phyloP scores from a whole-genome alignment of 2,888 invertebrate genomes.

The Epinotia demarniana region DNA sequence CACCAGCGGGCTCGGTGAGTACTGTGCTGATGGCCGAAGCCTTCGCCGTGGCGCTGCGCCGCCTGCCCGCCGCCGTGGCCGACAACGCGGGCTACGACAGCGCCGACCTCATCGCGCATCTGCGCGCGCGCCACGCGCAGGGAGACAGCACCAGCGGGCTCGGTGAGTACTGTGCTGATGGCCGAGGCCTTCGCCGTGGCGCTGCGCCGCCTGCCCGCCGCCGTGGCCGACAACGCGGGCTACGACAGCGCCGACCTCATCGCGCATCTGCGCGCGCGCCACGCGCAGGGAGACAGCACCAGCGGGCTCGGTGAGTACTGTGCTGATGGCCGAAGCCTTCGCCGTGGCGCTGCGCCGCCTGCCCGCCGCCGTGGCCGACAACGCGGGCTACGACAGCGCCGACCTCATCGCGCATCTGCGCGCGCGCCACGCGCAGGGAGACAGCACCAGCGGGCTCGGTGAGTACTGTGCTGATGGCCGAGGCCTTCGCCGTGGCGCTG shows the following conservation, averaged over 20 bases:
- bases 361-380: not conserved
- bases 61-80: slow-evolving; percentile 97
- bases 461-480: slow-evolving; percentile 57
- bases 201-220: slow-evolving; percentile 94
- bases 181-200: slow-evolving; percentile 97
- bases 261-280: slow-evolving; percentile 95
- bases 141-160: slow-evolving; percentile 91
- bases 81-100: slow-evolving; percentile 99
- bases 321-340: slow-evolving; percentile 71
- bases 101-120: slow-evolving; percentile 95
- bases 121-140: slow-evolving; percentile 95
- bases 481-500: not conserved
- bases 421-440: slow-evolving; percentile 72
- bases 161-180: slow-evolving; percentile 85
- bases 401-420: slow-evolving; percentile 6
- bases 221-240: slow-evolving; percentile 99
- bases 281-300: slow-evolving; percentile 91
- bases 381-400: slow-evolving; percentile 6
- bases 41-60: slow-evolving; percentile 93
- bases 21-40: slow-evolving; percentile 92
- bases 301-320: slow-evolving; percentile 85
- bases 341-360: not conserved
- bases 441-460: slow-evolving; percentile 90
- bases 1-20: slow-evolving; percentile 91
- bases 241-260: slow-evolving; percentile 98